Evolutionary conservation across 2,888 invertebrate genomes (phyloP), one percentile per base, ranked within the genome.

Genomic region (Drosophila monieri): DNA sequence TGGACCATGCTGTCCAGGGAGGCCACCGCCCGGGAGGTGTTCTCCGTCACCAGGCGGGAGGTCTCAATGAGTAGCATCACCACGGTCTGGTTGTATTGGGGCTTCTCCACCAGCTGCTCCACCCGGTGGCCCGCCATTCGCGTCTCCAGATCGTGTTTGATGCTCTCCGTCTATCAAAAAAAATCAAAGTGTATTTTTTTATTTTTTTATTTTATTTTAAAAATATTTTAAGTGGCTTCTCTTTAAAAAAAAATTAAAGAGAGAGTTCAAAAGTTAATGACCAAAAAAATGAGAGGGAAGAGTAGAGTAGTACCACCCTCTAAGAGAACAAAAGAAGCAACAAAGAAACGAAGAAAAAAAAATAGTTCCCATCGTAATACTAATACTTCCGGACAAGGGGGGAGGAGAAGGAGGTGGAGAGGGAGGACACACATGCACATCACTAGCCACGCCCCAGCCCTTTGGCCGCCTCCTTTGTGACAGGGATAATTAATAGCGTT

Each of bases 71-170:
- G 92, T 76, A 94, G 93, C 66, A 94, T 95, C 44, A 96, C 93
- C 53, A 95, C 94, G 0, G 96, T 96, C 90, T 95, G 94, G 92
- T 97, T 96, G 80, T 94, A 93, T 49, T 95, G 94, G n/a, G 95
- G 95, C 75, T 94, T 94, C 91, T 96, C 96, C 87, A 96, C 94
- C 57, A 95, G 94, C 88, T 96, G 95, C 61, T 94, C 94, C 57
- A 97, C 92, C 15, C 95, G 93, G 1, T 94, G 94, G 56, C 96
- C 92, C 35, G 95, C 94, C 23, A 94, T 93, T 85, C 95, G 94
- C 6, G 94, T 94, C 64, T 95, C 94, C 91, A 97, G 93, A 79
- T 95, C 95, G 77, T 94, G 93, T 89, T 96, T 96, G 72, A 97
- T 94, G 74, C 94, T 94, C 84, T 94, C 94, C 70, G 96, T 96